phyloP scores from a whole-genome alignment of 1,140 invertebrate species.

The Papilio helenus region DNA sequence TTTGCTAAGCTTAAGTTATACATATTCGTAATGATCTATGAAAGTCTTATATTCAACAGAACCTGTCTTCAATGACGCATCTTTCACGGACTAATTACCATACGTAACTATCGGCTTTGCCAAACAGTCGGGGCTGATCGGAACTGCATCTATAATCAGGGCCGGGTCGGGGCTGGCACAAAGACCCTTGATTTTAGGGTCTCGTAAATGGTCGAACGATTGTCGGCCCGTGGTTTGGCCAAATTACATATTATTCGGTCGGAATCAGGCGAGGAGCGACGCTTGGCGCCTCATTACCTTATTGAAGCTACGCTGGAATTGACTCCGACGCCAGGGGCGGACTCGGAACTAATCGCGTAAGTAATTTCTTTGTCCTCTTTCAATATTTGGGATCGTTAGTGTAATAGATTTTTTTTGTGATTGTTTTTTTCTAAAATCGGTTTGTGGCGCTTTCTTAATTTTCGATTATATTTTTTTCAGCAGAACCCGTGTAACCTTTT shows the following conservation, averaged over 20 bases:
- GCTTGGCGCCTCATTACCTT: conserved; percentile 71
- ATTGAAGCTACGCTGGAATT: conserved; percentile 51
- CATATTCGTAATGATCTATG: background rate
- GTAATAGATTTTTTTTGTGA: conserved; percentile 18
- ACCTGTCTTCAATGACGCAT: background rate
- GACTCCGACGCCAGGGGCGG: conserved; percentile 34
- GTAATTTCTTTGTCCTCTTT: conserved; percentile 14
- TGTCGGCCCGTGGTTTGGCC: conserved; percentile 63
- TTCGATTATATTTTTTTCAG: conserved; percentile 15
- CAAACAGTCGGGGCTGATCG: background rate
- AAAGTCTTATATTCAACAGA: background rate
- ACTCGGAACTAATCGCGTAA: conserved; percentile 36
- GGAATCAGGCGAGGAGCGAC: conserved; percentile 51
- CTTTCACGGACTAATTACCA: background rate
- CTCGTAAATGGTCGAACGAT: conserved; percentile 50
- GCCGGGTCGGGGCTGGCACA: background rate
- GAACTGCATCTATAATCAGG: conserved; percentile 18
- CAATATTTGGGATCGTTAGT: conserved; percentile 19
- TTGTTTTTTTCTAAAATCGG: background rate
- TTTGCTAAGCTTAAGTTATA: too few relatives aligned
- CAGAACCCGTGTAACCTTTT: background rate
- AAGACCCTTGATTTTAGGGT: conserved; percentile 8
- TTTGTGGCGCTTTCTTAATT: conserved; percentile 13
- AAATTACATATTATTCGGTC: conserved; percentile 71
- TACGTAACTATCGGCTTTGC: conserved; percentile 19